A percentile compares a stretch with the other conserved stretches of the same genome.
Conservation (phyloP, 2,113 vertebrate species). For the Nannobrachium achirus region DNA sequence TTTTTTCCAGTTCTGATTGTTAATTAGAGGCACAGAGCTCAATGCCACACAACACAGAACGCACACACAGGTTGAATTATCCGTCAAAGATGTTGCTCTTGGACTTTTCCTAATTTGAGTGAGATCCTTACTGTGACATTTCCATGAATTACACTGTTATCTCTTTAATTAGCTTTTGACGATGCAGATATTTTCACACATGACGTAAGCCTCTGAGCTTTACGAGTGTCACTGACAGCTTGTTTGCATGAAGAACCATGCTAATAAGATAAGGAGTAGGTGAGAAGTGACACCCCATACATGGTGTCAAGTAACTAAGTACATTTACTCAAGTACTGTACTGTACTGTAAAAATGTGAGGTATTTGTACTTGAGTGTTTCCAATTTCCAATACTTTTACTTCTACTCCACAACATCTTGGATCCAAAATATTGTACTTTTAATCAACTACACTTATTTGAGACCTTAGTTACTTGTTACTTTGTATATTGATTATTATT, state of each 20-base stretch:
- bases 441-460: no score
- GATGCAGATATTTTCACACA: constrained; percentile 15
- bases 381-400: no score
- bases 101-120: constrained; percentile 47
- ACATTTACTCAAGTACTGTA: no score
- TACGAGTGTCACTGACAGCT: constrained; percentile 34
- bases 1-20: constrained; percentile 58
- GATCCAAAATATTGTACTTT: no score
- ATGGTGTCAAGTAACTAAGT: no score
- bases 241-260: constrained; percentile 16
- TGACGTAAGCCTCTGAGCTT: not conserved
- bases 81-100: constrained; percentile 10
- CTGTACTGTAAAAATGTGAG: no score
- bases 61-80: constrained; percentile 8
- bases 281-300: constrained; percentile 11
- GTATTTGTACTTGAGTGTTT: no score
- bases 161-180: constrained; percentile 12
- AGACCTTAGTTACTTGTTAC: no score
- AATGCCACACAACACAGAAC: constrained; percentile 26
- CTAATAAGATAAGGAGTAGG: constrained; percentile 8
- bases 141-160: constrained; percentile 30
- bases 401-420: no score
- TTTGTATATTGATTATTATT: no score
- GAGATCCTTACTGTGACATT: constrained; percentile 34
- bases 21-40: constrained; percentile 49